Percentiles rank a stretch among this genome's conserved stretches.
These are phyloP conservation scores for Rhynchomys soricoides DNA, from an alignment of 2,113 vertebrate species.

Conservation along the genomic window DNA sequence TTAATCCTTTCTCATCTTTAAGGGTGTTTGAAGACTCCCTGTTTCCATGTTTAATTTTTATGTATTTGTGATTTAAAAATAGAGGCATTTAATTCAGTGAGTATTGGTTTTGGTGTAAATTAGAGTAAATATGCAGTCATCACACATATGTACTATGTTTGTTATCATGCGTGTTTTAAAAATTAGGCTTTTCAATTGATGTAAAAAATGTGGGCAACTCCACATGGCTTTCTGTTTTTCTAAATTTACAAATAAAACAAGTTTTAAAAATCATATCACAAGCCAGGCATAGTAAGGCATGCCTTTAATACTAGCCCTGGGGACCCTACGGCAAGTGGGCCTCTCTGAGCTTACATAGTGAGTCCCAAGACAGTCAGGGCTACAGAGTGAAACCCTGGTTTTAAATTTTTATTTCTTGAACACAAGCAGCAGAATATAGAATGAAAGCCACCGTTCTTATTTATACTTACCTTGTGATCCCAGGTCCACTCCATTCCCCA, in stretches of 20 bases:
- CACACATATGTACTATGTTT: neutral
- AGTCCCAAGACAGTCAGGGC: neutral
- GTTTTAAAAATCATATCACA: neutral
- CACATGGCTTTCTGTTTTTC: neutral
- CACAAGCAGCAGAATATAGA: neutral
- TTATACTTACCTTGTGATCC: neutral
- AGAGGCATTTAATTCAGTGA: neutral
- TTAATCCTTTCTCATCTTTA: conserved; percentile 32
- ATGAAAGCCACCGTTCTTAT: neutral
- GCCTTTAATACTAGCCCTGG: neutral
- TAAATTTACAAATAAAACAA: neutral
- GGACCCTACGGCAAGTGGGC: neutral
- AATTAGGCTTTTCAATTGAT: neutral
- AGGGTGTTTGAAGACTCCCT: conserved; percentile 59
- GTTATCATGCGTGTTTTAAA: conserved; percentile 11
- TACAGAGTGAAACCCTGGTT: neutral
- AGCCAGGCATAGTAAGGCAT: neutral
- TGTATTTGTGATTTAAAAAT: conserved; percentile 31
- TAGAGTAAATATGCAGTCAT: neutral
- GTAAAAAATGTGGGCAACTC: neutral
- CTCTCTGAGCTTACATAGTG: neutral
- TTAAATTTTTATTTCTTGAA: neutral
- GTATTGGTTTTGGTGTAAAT: conserved; percentile 41
- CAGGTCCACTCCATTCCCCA: neutral
- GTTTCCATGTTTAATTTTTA: neutral